Percentiles rank a stretch among this genome's conserved stretches.
Conservation (phyloP, 2,888 invertebrate genomes). For the Dolichopus griseipennis region DNA sequence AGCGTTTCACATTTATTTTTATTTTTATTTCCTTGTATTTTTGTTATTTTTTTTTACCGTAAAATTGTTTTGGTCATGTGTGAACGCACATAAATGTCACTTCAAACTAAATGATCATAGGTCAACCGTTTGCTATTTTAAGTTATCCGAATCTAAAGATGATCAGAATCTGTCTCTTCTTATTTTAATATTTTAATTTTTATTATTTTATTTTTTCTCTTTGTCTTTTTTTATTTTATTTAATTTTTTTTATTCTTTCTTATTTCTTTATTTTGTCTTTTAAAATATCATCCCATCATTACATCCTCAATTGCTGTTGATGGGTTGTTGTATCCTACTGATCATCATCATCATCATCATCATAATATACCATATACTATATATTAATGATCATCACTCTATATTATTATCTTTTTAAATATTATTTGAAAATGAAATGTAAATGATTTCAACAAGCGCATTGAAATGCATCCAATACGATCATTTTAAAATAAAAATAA, state of each 20-base stretch:
- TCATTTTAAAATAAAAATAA: no score
- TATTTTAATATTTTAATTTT: background rate
- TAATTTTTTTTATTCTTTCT: no score
- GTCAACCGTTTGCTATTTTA: slow-evolving; percentile 24
- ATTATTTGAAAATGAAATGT: no score
- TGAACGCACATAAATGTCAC: slow-evolving; percentile 22
- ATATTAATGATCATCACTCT: background rate
- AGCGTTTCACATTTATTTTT: no score
- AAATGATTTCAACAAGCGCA: slow-evolving; percentile 6
- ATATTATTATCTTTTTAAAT: no score
- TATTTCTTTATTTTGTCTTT: background rate
- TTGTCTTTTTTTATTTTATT: background rate
- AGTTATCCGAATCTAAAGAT: slow-evolving; percentile 21
- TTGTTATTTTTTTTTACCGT: background rate
- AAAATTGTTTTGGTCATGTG: slow-evolving; percentile 18
- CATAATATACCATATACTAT: no score
- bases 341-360: background rate
- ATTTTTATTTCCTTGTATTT: no score
- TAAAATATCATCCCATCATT: slow-evolving; percentile 17
- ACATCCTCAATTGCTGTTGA: slow-evolving; percentile 3
- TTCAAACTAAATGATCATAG: slow-evolving; percentile 24
- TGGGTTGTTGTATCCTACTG: background rate
- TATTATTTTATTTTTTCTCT: background rate
- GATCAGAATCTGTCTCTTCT: background rate
- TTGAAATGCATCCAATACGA: slow-evolving; percentile 13